Percentiles rank a stretch among this genome's conserved stretches.
phyloP scores from a whole-genome alignment of 2,888 invertebrate species.

The Sceliomorpha sp. region DNA sequence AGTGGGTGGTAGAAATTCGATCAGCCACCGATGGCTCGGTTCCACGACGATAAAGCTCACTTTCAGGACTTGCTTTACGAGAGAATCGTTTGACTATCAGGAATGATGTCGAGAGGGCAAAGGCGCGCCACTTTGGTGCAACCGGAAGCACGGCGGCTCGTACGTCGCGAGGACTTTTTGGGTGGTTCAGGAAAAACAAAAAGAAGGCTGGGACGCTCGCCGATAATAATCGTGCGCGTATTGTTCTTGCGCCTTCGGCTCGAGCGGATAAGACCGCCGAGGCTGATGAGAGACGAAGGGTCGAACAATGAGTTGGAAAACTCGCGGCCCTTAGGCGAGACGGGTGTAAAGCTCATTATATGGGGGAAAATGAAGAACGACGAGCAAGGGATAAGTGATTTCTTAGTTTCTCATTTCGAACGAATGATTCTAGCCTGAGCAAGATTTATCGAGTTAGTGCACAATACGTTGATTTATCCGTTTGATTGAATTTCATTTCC shows the following conservation, averaged over 20 bases:
- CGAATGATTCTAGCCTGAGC: constrained; percentile 4
- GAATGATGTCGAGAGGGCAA: not conserved
- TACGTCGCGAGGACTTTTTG: constrained; percentile 16
- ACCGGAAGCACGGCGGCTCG: constrained; percentile 14
- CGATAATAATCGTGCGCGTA: constrained; percentile 44
- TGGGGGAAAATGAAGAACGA: constrained; percentile 39
- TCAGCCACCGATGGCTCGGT: constrained; percentile 30
- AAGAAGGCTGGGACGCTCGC: constrained; percentile 8
- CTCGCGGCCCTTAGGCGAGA: constrained; percentile 16
- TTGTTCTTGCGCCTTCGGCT: constrained; percentile 46
- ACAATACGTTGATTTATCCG: no score
- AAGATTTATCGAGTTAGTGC: no score
- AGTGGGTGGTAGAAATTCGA: constrained; percentile 35
- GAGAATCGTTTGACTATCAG: constrained; percentile 21
- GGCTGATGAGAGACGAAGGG: constrained; percentile 37
- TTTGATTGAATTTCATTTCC: no score
- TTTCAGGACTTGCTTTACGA: constrained; percentile 10
- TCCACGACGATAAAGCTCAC: constrained; percentile 38
- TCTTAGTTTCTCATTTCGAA: constrained; percentile 25
- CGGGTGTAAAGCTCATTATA: constrained; percentile 50
- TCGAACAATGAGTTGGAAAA: constrained; percentile 44
- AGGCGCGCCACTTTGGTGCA: constrained; percentile 3
- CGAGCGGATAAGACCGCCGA: constrained; percentile 31
- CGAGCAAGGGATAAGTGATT: constrained; percentile 37
- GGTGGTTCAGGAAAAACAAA: constrained; percentile 32